Percentiles rank a stretch among this genome's conserved stretches.
These are phyloP conservation scores for Misgurnus anguillicaudatus DNA, from an alignment of 2,113 vertebrate genomes.

Conservation along the genomic window DNA sequence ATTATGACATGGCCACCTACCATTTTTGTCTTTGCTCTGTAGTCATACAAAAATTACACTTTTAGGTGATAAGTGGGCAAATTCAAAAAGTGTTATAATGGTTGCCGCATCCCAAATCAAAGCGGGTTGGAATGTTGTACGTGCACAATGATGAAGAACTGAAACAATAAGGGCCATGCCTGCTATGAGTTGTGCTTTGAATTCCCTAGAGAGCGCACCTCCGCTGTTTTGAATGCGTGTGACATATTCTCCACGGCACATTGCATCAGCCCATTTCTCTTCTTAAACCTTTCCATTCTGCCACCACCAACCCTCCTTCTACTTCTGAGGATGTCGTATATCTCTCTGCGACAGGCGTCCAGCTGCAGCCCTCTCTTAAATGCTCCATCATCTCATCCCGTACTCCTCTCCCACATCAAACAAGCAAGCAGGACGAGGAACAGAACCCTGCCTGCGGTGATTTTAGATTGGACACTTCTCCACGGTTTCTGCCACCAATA, in stretches of 20 bases:
- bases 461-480: slow-evolving; percentile 18
- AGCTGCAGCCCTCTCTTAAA: slow-evolving; percentile 13
- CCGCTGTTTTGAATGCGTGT: neutral
- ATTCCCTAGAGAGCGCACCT: slow-evolving; percentile 14
- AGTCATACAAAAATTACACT: too few species aligned
- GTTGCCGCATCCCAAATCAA: too few species aligned
- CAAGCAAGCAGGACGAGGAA: neutral
- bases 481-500: slow-evolving; percentile 6
- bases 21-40: too few species aligned
- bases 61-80: too few species aligned
- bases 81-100: too few species aligned
- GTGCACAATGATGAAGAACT: neutral
- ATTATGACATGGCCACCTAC: too few species aligned
- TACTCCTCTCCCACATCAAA: neutral
- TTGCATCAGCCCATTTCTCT: slow-evolving; percentile 17
- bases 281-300: neutral
- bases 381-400: neutral
- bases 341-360: slow-evolving; percentile 47
- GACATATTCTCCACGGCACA: neutral
- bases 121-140: neutral
- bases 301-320: neutral
- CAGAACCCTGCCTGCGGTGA: neutral
- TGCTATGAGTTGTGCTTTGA: neutral
- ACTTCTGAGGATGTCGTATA: neutral
- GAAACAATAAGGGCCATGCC: neutral